Evolutionary conservation across 2,888 invertebrate species (phyloP).

Genomic region (Mythimna ferrago): DNA sequence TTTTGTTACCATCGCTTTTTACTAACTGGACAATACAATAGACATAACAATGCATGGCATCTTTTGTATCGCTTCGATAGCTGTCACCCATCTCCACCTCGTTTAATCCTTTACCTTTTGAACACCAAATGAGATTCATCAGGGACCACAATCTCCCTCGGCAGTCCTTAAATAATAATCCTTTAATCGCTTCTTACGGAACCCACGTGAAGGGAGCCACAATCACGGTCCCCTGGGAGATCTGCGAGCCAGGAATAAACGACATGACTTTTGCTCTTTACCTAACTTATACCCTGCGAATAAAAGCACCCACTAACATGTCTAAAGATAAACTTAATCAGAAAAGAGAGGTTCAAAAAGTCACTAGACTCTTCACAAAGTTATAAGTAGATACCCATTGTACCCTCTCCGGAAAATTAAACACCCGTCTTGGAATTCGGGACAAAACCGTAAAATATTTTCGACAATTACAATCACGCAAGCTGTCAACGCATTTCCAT

Average conservation of each 20-base stretch:
- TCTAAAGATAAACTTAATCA: slow-evolving; percentile 2
- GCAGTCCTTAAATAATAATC: slow-evolving; percentile 44
- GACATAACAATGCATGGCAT: background rate
- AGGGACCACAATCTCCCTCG: slow-evolving; percentile 18
- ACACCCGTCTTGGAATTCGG: slow-evolving; percentile 7
- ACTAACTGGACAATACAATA: background rate
- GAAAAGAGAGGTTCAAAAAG: background rate
- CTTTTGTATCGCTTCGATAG: background rate
- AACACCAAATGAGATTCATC: slow-evolving; percentile 21
- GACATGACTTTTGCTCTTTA: slow-evolving; percentile 31
- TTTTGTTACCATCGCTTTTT: background rate
- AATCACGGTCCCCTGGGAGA: slow-evolving; percentile 17
- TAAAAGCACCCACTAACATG: background rate
- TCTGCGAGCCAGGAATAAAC: slow-evolving; percentile 14
- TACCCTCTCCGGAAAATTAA: slow-evolving; percentile 12
- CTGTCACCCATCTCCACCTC: slow-evolving; percentile 2
- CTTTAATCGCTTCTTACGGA: slow-evolving; percentile 44
- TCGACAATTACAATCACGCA: slow-evolving; percentile 51
- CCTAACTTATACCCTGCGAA: background rate
- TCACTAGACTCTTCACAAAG: background rate
- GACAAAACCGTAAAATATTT: slow-evolving; percentile 31
- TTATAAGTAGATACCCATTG: background rate
- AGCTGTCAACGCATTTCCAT: slow-evolving; percentile 34
- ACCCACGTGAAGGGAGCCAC: slow-evolving; percentile 21
- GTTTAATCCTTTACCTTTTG: slow-evolving; percentile 35